phyloP scores from a whole-genome alignment of 30 jellyfish, hydroid and myxozoan genomes.

The Mastigias papua region DNA sequence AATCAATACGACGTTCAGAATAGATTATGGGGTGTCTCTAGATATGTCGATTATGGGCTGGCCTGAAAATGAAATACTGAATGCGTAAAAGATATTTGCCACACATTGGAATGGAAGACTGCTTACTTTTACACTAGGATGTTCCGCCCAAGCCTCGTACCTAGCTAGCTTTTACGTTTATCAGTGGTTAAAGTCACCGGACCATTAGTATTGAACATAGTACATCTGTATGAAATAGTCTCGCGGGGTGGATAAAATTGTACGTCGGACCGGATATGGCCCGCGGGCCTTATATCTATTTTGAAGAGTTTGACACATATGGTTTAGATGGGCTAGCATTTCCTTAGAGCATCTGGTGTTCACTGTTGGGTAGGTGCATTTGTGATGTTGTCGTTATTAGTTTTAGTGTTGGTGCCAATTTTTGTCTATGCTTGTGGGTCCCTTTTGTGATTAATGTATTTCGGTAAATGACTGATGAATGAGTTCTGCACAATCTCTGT shows the following conservation, averaged over 20 bases:
- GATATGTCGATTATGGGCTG: neutral
- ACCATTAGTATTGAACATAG: neutral
- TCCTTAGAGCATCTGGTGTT: no score
- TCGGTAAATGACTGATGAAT: no score
- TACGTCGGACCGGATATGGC: neutral
- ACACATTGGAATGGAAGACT: neutral
- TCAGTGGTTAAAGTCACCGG: neutral
- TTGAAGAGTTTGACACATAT: neutral
- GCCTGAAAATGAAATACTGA: neutral
- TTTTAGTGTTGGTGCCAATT: no score
- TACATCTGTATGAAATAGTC: neutral
- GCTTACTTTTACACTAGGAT: neutral
- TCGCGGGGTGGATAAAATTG: neutral
- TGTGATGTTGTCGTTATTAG: no score
- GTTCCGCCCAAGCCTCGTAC: neutral
- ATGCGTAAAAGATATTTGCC: neutral
- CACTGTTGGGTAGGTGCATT: no score
- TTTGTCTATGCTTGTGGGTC: no score
- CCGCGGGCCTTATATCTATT: neutral
- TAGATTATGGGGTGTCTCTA: neutral
- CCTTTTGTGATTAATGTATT: no score
- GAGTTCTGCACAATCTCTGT: no score
- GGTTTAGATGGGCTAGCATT: neutral
- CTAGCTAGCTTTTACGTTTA: neutral
- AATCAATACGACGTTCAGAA: neutral